Base-by-base conservation (phyloP, 2,113 vertebrate genomes). In the Cinclus mexicanus region DNA sequence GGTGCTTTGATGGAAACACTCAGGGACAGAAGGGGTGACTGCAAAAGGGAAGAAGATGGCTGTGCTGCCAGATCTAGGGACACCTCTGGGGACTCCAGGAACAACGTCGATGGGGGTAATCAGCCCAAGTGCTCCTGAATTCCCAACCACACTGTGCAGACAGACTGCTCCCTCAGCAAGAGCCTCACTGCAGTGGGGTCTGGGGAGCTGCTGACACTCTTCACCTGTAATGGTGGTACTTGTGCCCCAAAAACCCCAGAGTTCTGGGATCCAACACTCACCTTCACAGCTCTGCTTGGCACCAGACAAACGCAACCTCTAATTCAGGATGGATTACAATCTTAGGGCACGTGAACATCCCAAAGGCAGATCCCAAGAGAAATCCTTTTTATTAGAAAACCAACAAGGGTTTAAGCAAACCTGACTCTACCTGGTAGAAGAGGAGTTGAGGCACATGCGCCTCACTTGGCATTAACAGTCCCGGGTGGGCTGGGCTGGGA, bases 251-350 rank as follows among this genome's bases (percentile, higher is more conserved):
- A 26, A 50, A 25, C 14, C 21, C 23, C 23, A 49, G 7, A 50
- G 14, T 50, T 50, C 49, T 50, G 49, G 49, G 49, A 50, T 50
- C 25, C 49, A 52, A 14, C 25, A 26, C 67, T 33, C 52, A 68
- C 6, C 53, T 59, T 12, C 21, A 59, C 35, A 49, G 13, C 20
- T 60, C 56, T 83, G 56, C 39, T 12, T 3, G 1, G 8, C 16
- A 18, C 11, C 21, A 26, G 21, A 39, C 8, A 12, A 41, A 71
- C n/a, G 16, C 24, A 68, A 60, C 4, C 79, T 7, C 0, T 9
- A 70, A 29, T 5, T 23, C 42, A 56, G 47, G 26, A 52, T 12
- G 14, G 0, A 7, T 33, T 16, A 33, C 0, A 0, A 17, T 14
- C 18, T 15, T 37, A 0, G 11, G 33, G 46, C 22, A 60, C 22